Evolutionary conservation across 2,797 vertebrate species (phyloP).

Genomic region (Catharus ustulatus): DNA sequence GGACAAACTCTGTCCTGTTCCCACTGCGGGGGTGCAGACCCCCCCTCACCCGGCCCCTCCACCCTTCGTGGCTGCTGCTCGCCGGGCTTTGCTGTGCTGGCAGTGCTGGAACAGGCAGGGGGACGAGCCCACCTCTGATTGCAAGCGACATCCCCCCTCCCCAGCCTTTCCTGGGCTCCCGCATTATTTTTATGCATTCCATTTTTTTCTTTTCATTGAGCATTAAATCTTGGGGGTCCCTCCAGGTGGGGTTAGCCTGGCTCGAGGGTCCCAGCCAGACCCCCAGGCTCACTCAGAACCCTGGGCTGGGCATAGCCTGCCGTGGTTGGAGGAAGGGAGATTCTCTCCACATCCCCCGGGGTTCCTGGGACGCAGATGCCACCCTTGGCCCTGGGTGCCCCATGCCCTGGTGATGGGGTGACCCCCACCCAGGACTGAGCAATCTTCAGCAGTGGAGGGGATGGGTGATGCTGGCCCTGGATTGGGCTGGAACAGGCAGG

Average conservation of each 20-base stretch:
- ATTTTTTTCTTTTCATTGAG: not conserved
- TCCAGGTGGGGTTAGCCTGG: not conserved
- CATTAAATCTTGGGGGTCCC: not conserved
- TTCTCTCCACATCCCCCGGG: not conserved
- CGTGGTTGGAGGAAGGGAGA: not conserved
- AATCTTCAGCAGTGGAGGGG: not conserved
- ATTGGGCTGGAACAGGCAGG: not conserved
- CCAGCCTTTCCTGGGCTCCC: not conserved
- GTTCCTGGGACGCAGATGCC: accelerated
- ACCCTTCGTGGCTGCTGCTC: not conserved
- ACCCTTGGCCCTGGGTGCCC: not conserved
- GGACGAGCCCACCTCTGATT: not conserved
- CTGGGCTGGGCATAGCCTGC: not conserved
- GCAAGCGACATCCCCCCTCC: not conserved
- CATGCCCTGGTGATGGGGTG: accelerated
- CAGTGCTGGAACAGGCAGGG: not conserved
- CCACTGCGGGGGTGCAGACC: accelerated
- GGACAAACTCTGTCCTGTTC: not conserved
- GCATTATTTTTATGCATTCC: not conserved
- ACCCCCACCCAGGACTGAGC: not conserved
- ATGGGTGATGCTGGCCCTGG: not conserved
- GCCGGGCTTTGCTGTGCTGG: not conserved
- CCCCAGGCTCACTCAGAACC: not conserved
- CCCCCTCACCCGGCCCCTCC: not conserved
- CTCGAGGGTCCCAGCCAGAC: not conserved